Evolutionary conservation across 2,113 vertebrate genomes (phyloP).

Genomic region (Calypte anna): DNA sequence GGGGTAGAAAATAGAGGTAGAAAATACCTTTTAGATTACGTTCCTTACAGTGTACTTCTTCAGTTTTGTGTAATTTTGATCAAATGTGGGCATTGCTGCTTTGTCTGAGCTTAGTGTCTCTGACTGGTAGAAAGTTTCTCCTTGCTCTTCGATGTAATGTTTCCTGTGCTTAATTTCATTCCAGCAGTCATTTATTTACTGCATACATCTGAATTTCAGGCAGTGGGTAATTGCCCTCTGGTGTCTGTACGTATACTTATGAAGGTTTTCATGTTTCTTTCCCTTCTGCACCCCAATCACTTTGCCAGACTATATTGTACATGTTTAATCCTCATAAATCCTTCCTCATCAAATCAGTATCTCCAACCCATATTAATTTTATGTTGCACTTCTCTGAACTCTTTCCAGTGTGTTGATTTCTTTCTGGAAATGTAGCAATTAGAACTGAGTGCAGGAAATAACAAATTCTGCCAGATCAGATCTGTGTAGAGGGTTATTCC

Average conservation of each 20-base stretch:
- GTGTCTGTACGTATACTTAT: constrained; percentile 42
- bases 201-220: constrained; percentile 8
- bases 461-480: constrained; percentile 19
- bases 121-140: not conserved
- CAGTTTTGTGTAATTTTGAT: not conserved
- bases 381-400: constrained; percentile 22
- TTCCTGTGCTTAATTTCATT: constrained; percentile 47
- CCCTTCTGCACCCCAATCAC: not conserved
- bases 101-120: not conserved
- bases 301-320: not conserved
- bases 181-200: constrained; percentile 40
- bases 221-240: constrained; percentile 56
- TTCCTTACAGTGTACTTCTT: not conserved
- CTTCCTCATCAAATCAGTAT: constrained; percentile 23
- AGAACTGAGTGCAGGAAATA: not conserved
- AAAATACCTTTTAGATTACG: not conserved
- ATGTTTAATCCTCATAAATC: constrained; percentile 12
- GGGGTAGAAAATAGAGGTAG: not conserved
- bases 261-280: not conserved
- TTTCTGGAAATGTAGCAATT: not conserved
- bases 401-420: constrained; percentile 14
- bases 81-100: not conserved
- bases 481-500: not conserved
- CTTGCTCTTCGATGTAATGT: not conserved
- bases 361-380: not conserved